These are phyloP conservation scores for Periparus ater DNA, from an alignment of 2,797 vertebrate genomes.

Conservation along the genomic window DNA sequence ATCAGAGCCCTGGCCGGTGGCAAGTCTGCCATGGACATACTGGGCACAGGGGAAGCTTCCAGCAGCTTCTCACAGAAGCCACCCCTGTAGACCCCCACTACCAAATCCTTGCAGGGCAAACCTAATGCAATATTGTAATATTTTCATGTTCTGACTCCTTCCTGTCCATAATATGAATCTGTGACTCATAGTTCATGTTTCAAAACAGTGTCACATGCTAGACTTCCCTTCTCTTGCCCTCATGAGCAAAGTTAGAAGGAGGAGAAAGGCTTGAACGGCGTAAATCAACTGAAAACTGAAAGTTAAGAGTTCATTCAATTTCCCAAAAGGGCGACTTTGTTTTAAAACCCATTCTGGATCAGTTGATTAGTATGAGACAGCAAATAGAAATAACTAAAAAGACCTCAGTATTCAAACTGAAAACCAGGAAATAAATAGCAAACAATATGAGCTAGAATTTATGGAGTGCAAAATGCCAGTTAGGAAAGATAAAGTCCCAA, in stretches of 20 bases:
- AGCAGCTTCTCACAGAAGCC: not conserved
- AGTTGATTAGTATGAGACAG: not conserved
- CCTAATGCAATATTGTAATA: not conserved
- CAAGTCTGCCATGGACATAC: not conserved
- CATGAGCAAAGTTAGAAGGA: not conserved
- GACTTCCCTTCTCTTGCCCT: constrained; percentile 53
- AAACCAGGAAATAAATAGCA: constrained; percentile 36
- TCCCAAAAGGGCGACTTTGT: not conserved
- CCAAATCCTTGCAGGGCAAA: not conserved
- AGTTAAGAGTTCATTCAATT: not conserved
- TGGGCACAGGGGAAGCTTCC: not conserved
- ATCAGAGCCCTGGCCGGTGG: fast-evolving
- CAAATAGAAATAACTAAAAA: constrained; percentile 12
- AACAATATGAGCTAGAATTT: constrained; percentile 15
- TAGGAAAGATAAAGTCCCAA: not conserved
- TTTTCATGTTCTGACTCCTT: not conserved
- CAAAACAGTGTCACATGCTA: constrained; percentile 56
- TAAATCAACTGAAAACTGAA: constrained; percentile 36
- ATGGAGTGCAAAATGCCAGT: constrained; percentile 1
- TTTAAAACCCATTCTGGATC: not conserved
- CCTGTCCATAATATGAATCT: constrained; percentile 4
- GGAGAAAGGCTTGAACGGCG: not conserved
- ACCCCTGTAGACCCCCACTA: not conserved
- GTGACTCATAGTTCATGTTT: constrained; percentile 57
- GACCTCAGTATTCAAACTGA: not conserved